Base-by-base conservation (phyloP, 2,888 invertebrate genomes). In the Drosophila siamana region DNA sequence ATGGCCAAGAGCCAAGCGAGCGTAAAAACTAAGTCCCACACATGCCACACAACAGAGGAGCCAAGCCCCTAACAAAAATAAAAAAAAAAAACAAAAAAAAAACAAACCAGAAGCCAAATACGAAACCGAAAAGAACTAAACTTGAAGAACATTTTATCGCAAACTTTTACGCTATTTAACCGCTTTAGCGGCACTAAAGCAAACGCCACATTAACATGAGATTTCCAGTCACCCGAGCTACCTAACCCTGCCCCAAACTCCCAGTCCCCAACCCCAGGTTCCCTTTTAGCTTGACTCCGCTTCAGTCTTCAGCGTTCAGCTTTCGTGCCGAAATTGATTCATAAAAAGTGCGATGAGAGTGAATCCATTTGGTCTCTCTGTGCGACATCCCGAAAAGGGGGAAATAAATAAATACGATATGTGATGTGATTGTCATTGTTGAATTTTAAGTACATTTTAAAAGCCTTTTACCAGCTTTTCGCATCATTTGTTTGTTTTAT, bases 381-480 rank as follows among this genome's bases (percentile, higher is more conserved):
- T 54, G 11, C 24, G 15, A 28, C 28, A 38, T 15, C 30, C 28
- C 24, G 46, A 50, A 51, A 62, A 51, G 28, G 52, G 46, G 36
- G 33, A 57, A 56, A 64, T 71, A 72, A 72, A 77, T 71, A 71
- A 76, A 74, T 75, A 52, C 60, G 66, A 70, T 57, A 70, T 74
- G 66, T 61, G 75, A 61, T 74, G 70, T 66, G 84, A 72, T 71
- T 85, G 86, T 74, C 86, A 75, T 88, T 88, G 85, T 88, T 88
- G 73, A 84, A 74, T 88, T 88, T 84, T 86, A 85, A 89, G 89
- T 87, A 87, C 85, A 81, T 89, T 87, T 89, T 87, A 89, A 85
- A 85, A 87, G 87, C 66, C 87, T 88, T 86, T 84, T 71, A 69
- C 69, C 89, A 84, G 85, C 89, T 85, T 85, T 85, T 85, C 89